Conservation (phyloP, 2,797 vertebrate genomes). For the Pteronotus mesoamericanus region DNA sequence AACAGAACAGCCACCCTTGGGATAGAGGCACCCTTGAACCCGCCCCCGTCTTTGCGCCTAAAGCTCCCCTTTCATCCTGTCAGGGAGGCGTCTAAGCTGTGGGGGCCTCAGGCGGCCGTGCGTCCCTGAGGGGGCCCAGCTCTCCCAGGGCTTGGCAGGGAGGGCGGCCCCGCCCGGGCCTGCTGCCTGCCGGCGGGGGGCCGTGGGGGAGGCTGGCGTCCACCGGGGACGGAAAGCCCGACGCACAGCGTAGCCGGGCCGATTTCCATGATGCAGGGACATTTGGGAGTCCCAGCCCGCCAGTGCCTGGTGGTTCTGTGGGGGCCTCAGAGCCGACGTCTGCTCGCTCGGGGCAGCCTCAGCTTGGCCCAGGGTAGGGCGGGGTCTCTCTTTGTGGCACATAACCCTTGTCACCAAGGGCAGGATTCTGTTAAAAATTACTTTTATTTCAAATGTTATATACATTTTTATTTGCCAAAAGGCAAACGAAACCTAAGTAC, state of each 20-base stretch:
- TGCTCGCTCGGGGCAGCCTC: fast-evolving
- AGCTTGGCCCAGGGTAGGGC: fast-evolving
- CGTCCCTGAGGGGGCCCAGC: not conserved
- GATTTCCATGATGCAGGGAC: not conserved
- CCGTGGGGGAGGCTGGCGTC: not conserved
- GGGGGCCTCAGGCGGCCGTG: not conserved
- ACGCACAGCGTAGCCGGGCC: not conserved
- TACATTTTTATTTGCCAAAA: not conserved
- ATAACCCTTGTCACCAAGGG: not conserved
- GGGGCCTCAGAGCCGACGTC: not conserved
- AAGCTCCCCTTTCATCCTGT: not conserved
- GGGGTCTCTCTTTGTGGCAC: not conserved
- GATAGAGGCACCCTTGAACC: not conserved
- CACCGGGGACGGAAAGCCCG: not conserved
- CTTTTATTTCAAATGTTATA: not conserved
- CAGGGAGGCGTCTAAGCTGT: not conserved
- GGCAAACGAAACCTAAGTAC: not conserved
- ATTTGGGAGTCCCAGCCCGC: not conserved
- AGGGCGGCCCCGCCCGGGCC: not conserved
- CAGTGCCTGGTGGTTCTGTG: fast-evolving
- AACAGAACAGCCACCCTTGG: not conserved
- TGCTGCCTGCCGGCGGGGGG: not conserved
- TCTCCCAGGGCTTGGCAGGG: not conserved
- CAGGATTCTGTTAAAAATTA: not conserved
- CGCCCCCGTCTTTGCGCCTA: not conserved